A percentile compares a stretch with the other conserved stretches of the same genome.
phyloP scores from a whole-genome alignment of 2,797 vertebrate genomes.

The Gephyroberyx darwinii region DNA sequence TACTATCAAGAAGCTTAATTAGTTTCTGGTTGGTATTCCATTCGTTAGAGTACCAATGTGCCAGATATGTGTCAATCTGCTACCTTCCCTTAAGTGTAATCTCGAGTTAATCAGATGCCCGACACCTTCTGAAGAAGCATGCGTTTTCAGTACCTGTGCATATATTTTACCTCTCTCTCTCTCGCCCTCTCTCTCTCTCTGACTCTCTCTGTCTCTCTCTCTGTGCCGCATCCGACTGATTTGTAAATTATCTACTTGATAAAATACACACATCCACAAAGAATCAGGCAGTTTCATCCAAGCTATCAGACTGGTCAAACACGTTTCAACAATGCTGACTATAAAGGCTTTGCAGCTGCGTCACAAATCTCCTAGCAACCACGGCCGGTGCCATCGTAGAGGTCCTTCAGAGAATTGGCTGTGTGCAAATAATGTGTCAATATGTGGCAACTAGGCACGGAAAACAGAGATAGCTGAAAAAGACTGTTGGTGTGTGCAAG shows the following conservation, averaged over 20 bases:
- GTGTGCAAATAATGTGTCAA: not conserved
- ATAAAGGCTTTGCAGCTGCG: slow-evolving; percentile 9
- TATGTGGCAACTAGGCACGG: too few species aligned
- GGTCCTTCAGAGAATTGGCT: not conserved
- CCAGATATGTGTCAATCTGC: slow-evolving; percentile 49
- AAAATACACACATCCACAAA: slow-evolving; percentile 22
- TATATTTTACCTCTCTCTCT: slow-evolving; percentile 23
- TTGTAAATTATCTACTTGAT: slow-evolving; percentile 10
- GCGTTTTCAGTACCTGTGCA: slow-evolving; percentile 47
- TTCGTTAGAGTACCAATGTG: slow-evolving; percentile 51
- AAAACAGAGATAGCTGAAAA: too few species aligned
- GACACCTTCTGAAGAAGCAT: slow-evolving; percentile 27
- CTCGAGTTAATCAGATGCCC: slow-evolving; percentile 54
- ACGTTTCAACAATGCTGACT: slow-evolving; percentile 4
- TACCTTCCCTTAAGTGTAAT: slow-evolving; percentile 48
- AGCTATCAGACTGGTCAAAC: slow-evolving; percentile 11
- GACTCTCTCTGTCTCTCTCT: not conserved
- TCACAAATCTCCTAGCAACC: slow-evolving; percentile 34
- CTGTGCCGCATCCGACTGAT: not conserved
- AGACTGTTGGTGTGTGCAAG: too few species aligned
- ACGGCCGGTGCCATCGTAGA: not conserved
- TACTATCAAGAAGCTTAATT: slow-evolving; percentile 67
- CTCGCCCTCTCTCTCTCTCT: too few species aligned
- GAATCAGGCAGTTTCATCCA: slow-evolving; percentile 12
- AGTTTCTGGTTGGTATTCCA: slow-evolving; percentile 70